Evolutionary conservation across 2,888 invertebrate species (phyloP).

Genomic region (Ophion ellenae): DNA sequence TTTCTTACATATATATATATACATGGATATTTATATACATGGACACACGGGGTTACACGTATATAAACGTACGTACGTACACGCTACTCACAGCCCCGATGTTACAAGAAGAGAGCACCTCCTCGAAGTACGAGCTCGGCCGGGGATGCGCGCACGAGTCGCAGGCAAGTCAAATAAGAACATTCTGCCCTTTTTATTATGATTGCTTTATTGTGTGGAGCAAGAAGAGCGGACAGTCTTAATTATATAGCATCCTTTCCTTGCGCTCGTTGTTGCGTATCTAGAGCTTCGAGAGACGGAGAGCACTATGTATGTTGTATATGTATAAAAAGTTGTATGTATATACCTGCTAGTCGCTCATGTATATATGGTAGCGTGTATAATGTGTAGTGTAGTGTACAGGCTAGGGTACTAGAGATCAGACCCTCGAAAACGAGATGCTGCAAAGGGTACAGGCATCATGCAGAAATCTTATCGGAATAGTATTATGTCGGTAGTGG

Average conservation of each 20-base stretch:
- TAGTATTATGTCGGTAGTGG: neutral
- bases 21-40: conserved; percentile 3
- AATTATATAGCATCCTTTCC: conserved; percentile 58
- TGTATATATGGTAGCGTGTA: neutral
- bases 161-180: conserved; percentile 63
- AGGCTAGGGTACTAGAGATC: neutral
- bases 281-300: conserved; percentile 23
- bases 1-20: conserved; percentile 34
- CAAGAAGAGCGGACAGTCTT: conserved; percentile 65
- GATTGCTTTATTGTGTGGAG: conserved; percentile 68
- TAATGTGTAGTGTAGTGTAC: neutral
- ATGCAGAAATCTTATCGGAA: neutral
- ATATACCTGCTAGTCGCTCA: neutral
- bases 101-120: conserved; percentile 42
- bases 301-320: neutral
- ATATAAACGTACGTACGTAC: conserved; percentile 14
- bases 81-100: conserved; percentile 24
- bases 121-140: conserved; percentile 46
- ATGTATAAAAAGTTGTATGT: neutral
- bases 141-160: conserved; percentile 46
- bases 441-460: neutral
- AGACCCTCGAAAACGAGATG: neutral
- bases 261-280: conserved; percentile 39
- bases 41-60: neutral
- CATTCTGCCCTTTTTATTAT: conserved; percentile 60